Evolutionary conservation across 2,797 vertebrate genomes (phyloP), one percentile per base, ranked within the genome.

Genomic region (Microctenopoma lineatum): DNA sequence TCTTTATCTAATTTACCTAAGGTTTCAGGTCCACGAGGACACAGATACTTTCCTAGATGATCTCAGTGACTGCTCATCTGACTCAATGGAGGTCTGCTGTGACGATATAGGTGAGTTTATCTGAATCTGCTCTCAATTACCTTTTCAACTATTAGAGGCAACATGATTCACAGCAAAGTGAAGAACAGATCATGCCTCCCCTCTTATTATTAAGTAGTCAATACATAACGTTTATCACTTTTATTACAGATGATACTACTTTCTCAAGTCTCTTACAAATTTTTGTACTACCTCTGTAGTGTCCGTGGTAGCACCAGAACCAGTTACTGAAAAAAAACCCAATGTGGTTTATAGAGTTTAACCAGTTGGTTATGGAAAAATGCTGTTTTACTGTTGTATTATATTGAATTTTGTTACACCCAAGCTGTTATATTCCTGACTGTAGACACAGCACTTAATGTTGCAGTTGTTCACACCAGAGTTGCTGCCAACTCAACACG

Each of bases 91-190:
- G 70, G 90, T 93, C 21, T 91, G 87, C 73, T 92, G 93, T 81
- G 92, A 94, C 4, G 87, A 93, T 50, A 29, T 92, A 1, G 93
- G 96, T 96, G 81, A 94, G 96, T 91, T n/a, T 66, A 8, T 62
- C 50, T 48, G 7, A 67, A 47, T 69, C 7, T 54, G 7, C 9
- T 61, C 16, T 16, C 21, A 18, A 1, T 61, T 7, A 44, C 27
- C 41, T 55, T 53, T 67, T 32, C 41, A 29, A 29, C 27, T 29
- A 4, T 29, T 4, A 29, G 27, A 29, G 27, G 27, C 3, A 4
- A 29, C 27, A 29, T 39, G 8, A 38, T 27, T 42, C n/a, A 45
- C 7, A 38, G 4, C 29, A 9, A 42, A 8, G 25, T 18, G 4
- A 5, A 21, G 8, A 16, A 27, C 34, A 38, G n/a, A 4, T 2